Base-by-base conservation (phyloP, 2,888 invertebrate species). In the Hedychridium roseum region DNA sequence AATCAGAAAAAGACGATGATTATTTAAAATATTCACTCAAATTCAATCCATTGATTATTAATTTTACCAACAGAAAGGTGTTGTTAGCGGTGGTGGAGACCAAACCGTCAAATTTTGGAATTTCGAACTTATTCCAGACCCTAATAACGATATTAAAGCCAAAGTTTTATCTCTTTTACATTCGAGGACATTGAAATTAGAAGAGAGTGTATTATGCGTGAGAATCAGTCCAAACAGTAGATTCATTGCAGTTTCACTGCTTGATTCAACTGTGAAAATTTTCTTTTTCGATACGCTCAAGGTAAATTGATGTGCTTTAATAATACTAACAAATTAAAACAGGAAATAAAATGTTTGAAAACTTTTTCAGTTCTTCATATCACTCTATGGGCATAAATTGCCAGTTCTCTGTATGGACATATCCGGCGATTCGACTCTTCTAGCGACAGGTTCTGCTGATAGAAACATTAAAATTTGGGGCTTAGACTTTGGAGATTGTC, bases 381-480 rank as follows among this genome's bases (percentile, higher is more conserved):
- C 94, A 0, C 84, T 99, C 0, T 98, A 98, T 77, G 98, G 98
- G 0, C 99, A 99, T 81, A 94, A 94, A 73, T 81, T 97, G 39
- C 98, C 99, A 0, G 94, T 98, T 0, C 82, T 92, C 0, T 92
- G 93, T 69, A 83, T 98, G 83, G 97, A 98, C 75, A 94, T 98
- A 50, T 94, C 94, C 9, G 89, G 89, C 62, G 95, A 95, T 77
- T 90, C 90, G 0, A 85, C 86, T 6, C 76, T 98, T 16, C 90
- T 98, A 56, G 92, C 88, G 6, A 97, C 98, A 0, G 98, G 97
- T 4, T 97, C 97, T 2, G 92, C 92, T 0, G 99, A 99, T 82
- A 86, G 96, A 28, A 97, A 94, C 77, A 86, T 98, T 18, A 97
- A 97, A 82, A 89, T 99, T 54, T 99, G 98, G 98, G 98, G 98